Conservation (phyloP, 2,113 vertebrate species). For the Zapornia atra region DNA sequence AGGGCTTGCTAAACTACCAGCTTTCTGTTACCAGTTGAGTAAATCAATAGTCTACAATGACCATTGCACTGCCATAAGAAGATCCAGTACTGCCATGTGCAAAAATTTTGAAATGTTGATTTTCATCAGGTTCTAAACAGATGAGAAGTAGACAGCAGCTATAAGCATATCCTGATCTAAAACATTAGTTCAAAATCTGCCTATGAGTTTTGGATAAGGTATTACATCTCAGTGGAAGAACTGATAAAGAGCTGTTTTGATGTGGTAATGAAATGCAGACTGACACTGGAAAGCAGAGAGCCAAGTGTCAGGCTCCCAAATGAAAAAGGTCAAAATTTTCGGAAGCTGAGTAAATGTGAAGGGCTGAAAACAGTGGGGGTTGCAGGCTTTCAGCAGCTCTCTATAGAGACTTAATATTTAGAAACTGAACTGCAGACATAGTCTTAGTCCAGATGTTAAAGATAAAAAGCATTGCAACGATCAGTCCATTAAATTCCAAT, state of each 20-base stretch:
- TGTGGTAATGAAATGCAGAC: background rate
- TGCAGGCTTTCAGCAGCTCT: background rate
- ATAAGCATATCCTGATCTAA: background rate
- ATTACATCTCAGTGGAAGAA: background rate
- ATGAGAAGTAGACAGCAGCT: background rate
- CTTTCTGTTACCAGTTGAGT: background rate
- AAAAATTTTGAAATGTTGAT: background rate
- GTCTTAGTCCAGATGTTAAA: background rate
- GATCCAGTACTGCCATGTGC: background rate
- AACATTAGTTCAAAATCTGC: background rate
- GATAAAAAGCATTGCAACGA: background rate
- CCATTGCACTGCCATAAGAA: background rate
- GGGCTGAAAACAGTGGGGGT: background rate
- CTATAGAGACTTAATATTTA: background rate
- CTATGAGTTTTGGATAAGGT: background rate
- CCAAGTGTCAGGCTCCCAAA: background rate
- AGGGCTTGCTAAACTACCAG: background rate
- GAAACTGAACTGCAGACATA: background rate
- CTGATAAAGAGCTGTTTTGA: background rate
- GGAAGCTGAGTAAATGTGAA: background rate
- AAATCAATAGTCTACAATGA: background rate
- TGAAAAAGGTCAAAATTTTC: constrained; percentile 1
- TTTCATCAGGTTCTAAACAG: background rate
- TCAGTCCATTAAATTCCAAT: background rate
- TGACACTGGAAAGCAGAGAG: background rate